Base-by-base conservation (phyloP, 2,797 vertebrate genomes). In the Ispidina picta region DNA sequence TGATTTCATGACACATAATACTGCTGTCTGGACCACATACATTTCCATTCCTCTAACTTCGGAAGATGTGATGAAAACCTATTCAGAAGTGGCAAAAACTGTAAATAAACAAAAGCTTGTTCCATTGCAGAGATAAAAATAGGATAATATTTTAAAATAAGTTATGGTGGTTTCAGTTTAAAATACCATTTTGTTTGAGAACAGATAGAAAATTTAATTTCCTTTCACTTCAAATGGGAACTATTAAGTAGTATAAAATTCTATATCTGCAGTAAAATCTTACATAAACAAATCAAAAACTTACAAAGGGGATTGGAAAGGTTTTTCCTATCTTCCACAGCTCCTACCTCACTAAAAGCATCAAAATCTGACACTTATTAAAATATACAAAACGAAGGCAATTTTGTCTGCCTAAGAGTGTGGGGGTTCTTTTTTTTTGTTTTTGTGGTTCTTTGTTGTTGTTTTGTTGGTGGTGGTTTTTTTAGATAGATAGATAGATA, bases 1-100 rank as follows among this genome's bases (percentile, higher is more conserved):
- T 1, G 20, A 68, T 46, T 41, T 49, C 49, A 35, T 2, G 9
- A 56, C 7, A 33, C 25, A 17, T 6, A 51, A 26, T 28, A 4
- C 7, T 25, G 2, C 5, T 15, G 2, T 56, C 14, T 17, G 7
- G n/a, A 33, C 3, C 26, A 37, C n/a, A 29, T 11, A 6, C 1
- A 2, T 88, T 88, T 41, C 63, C 43, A 49, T 19, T 17, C 39
- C 22, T 78, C 20, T 81, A 49, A 60, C 46, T 64, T 78, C 18
- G 23, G 26, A 82, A 37, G 19, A 59, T 0, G 1, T 65, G 48
- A 10, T 76, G 28, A 60, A 89, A 76, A 78, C n/a, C 29, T 54
- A 44, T 6, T 51, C 4, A 8, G 54, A 93, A 31, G 8, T 20
- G 15, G 29, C 22, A 63, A 35, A 72, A 35, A 23, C 1, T 10